Evolutionary conservation across 92 coral and sea anemone species (phyloP), one percentile per base, ranked within the genome.

Genomic region (Palythoa caribaeorum): DNA sequence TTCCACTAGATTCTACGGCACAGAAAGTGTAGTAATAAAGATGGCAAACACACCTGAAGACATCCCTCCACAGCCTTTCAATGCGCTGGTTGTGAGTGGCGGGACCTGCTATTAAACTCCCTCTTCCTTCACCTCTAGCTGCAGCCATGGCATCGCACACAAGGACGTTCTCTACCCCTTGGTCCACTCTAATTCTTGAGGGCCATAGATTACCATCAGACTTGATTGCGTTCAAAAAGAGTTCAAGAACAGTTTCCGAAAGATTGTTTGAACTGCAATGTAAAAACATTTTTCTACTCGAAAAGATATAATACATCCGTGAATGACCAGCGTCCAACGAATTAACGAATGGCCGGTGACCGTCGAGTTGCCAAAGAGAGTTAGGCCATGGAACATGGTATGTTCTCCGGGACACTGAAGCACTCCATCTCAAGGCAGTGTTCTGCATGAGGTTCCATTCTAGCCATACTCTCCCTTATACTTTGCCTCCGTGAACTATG

Each of bases 401-500:
- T 16, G 59, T 80, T 80, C 85, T 57, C 28, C 85, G 8, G 65
- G 85, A 80, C 35, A 80, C 85, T 52, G 19, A 76, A 80, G 71
- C 85, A 80, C 76, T 10, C 53, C 85, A 80, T 21, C 85, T 20
- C 71, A 57, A 36, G 77, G 62, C 85, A 28, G 85, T 60, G 62
- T 19, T 80, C 40, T 38, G 28, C 28, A 28, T 28, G 85, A 9
- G 85, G 85, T 21, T 80, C 85, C 60, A 80, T 60, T 80, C 85
- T 80, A 36, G 62, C 71, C 85, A 80, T 80, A 73, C 85, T 80
- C 71, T 80, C 71, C 40, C 85, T 52, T 37, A 80, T 80, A 50
- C 77, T 80, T 80, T 80, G 85, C 85, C 85, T 80, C 71, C n/a
- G n/a, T 80, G 85, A n/a, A 80, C 71, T 80, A 76, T 80, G 36